Evolutionary conservation across 2,888 invertebrate species (phyloP), one percentile per base, ranked within the genome.

Genomic region (Mythimna lalbum): DNA sequence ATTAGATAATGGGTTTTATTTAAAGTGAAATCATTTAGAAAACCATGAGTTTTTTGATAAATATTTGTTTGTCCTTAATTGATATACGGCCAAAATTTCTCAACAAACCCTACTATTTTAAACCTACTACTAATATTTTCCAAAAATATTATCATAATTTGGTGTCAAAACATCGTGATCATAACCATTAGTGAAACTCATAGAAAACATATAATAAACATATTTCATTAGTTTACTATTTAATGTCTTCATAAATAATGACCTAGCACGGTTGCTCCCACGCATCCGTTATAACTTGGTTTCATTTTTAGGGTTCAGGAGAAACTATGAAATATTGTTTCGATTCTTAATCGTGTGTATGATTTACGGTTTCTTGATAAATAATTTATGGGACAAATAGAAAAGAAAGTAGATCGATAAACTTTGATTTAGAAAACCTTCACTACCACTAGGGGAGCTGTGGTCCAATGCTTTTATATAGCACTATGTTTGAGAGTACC

Each of bases 181-280:
- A 86, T 88, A 88, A 86, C 84, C 85, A 82, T 76, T 82, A 85
- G 87, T 89, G 87, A 89, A 90, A 87, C 88, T 88, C 86, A 86
- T 89, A 87, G 86, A 86, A 88, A 90, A 87, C 82, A 87, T 74
- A 77, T 77, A 83, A 87, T 86, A 87, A 86, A 82, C 80, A 80
- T 83, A 84, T 84, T 86, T 86, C 78, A 88, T 87, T 87, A 85
- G 77, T 85, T 77, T 76, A 78, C 71, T 69, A 88, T 89, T 88
- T 88, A 88, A 87, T 91, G 91, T 91, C 90, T 86, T 83, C 74
- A 88, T 92, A 92, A 92, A 91, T 91, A 85, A 89, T 85, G 86
- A 86, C 86, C 73, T 83, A 86, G 83, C 83, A 78, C 83, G 77
- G 75, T 65, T 86, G 89, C 74, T 78, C 92, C 91, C 89, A 92